Evolutionary conservation across 1,140 invertebrate genomes (phyloP).

Genomic region (Psilanteris sp.): DNA sequence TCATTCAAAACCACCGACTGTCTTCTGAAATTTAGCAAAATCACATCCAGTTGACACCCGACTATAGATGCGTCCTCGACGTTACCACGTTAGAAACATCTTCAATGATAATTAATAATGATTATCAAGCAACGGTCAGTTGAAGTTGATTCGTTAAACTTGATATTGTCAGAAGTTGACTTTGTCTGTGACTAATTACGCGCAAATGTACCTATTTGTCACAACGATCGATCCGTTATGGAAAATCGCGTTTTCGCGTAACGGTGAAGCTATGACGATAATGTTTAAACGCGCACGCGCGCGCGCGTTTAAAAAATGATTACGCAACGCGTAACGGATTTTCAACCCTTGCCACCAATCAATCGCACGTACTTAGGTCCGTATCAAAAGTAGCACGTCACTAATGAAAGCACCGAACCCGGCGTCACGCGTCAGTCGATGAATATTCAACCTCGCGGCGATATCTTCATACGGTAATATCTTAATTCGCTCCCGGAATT

Average conservation of each 20-base stretch:
- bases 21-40: too few relatives aligned
- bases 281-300: conserved; percentile 48
- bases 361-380: conserved; percentile 34
- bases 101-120: too few relatives aligned
- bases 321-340: conserved; percentile 39
- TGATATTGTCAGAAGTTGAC: too few relatives aligned
- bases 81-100: too few relatives aligned
- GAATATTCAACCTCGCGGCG: conserved; percentile 9
- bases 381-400: conserved; percentile 28
- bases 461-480: conserved; percentile 14
- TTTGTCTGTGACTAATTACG: conserved; percentile 3
- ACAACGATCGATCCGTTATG: conserved; percentile 19
- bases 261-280: conserved; percentile 58
- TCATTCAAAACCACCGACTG: too few relatives aligned
- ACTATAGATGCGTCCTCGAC: too few relatives aligned
- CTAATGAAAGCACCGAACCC: conserved; percentile 20
- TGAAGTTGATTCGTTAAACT: background rate
- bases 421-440: background rate
- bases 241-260: conserved; percentile 60
- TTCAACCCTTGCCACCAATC: conserved; percentile 60
- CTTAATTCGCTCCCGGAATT: conserved; percentile 2
- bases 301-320: too few relatives aligned
- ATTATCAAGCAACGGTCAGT: too few relatives aligned
- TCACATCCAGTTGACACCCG: too few relatives aligned
- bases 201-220: conserved; percentile 32